phyloP scores from a whole-genome alignment of 92 coral and sea anemone genomes.

The Parazoanthus darwini region DNA sequence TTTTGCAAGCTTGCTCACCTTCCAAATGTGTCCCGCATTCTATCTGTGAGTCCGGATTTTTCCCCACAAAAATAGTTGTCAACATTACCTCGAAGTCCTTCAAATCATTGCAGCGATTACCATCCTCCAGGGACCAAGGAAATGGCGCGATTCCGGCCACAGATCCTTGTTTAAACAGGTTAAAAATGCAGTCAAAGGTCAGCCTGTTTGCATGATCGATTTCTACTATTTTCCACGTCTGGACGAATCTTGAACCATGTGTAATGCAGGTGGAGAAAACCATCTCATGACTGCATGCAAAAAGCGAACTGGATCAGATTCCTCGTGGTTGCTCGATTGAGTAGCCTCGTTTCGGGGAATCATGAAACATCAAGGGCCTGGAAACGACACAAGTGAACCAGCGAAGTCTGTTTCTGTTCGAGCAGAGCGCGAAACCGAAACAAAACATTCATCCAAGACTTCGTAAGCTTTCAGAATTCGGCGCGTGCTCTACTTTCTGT shows the following conservation, averaged over 20 bases:
- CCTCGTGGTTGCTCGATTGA: no score
- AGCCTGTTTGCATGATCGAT: conserved; percentile 31
- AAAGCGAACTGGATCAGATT: not conserved
- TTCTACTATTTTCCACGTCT: conserved; percentile 41
- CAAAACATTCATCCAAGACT: no score
- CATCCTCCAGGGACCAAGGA: conserved; percentile 36
- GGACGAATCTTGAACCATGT: not conserved
- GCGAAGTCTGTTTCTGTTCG: not conserved
- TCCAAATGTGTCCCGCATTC: conserved; percentile 3
- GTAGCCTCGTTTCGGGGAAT: not conserved
- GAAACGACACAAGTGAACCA: conserved; percentile 31
- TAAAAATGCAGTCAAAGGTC: not conserved
- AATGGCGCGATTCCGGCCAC: not conserved
- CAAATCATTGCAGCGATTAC: conserved; percentile 25
- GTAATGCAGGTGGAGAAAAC: conserved; percentile 17
- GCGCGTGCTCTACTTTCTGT: no score
- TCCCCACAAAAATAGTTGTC: no score
- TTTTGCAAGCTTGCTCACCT: conserved; percentile 18
- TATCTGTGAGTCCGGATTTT: no score
- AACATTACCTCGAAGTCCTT: conserved; percentile 23
- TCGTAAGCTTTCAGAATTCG: no score
- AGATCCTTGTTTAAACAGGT: no score
- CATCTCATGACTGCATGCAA: conserved; percentile 15
- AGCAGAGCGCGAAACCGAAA: no score
- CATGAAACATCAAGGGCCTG: not conserved